Conservation (phyloP, 2,797 vertebrate genomes). For the Phataginus tricuspis region DNA sequence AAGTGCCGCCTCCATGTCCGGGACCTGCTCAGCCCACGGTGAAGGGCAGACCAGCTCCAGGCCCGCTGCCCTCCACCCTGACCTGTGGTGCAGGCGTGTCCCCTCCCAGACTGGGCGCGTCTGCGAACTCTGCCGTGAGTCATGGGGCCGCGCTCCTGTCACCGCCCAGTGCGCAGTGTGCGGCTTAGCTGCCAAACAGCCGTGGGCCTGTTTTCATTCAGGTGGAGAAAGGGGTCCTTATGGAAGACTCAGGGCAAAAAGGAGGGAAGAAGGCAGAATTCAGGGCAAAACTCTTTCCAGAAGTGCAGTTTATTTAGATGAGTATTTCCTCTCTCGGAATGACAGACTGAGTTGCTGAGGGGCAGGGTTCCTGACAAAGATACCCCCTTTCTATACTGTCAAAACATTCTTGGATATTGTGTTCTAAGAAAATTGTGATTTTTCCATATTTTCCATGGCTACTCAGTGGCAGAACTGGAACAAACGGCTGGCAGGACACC, state of each 20-base stretch:
- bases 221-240: neutral
- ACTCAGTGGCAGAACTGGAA: neutral
- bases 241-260: neutral
- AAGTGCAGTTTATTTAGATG: neutral
- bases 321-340: slow-evolving; percentile 1
- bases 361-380: neutral
- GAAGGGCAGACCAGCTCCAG: neutral
- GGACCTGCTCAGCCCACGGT: neutral
- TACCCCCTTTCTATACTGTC: neutral
- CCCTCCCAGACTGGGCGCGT: neutral
- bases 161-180: neutral
- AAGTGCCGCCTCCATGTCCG: neutral
- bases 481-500: neutral
- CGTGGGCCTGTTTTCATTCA: neutral
- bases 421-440: neutral
- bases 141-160: neutral
- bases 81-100: neutral
- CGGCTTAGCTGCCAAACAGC: neutral
- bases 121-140: neutral
- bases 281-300: neutral
- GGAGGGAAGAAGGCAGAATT: neutral
- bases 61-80: neutral
- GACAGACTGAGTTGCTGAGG: neutral
- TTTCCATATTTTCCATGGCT: neutral
- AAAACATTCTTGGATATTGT: neutral